Evolutionary conservation across 2,888 invertebrate species (phyloP).

Genomic region (Cerceris rybyensis): DNA sequence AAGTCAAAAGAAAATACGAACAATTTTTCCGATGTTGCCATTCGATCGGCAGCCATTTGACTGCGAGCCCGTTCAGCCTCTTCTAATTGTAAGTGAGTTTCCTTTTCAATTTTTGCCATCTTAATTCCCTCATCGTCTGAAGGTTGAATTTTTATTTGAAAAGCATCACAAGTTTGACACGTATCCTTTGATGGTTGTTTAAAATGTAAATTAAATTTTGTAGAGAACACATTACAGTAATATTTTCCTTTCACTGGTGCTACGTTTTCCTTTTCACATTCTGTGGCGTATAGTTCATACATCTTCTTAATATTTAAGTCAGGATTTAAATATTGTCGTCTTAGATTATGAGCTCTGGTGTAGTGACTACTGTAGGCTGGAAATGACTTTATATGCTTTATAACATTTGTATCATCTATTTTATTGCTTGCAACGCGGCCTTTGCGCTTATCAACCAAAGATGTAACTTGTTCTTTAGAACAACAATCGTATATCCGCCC

Average conservation of each 20-base stretch:
- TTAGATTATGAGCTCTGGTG: conserved; percentile 61
- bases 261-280: conserved; percentile 48
- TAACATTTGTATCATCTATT: conserved; percentile 58
- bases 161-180: conserved; percentile 52
- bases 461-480: conserved; percentile 50
- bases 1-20: conserved; percentile 62
- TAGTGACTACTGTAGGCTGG: conserved; percentile 57
- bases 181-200: conserved; percentile 63
- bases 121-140: conserved; percentile 46
- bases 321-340: conserved; percentile 58
- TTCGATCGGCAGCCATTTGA: conserved; percentile 53
- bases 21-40: conserved; percentile 49
- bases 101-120: conserved; percentile 62
- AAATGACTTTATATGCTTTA: conserved; percentile 59
- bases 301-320: conserved; percentile 52
- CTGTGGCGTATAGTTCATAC: conserved; percentile 54
- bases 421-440: conserved; percentile 68
- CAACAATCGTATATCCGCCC: conserved; percentile 56
- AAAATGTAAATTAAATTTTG: conserved; percentile 65
- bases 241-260: conserved; percentile 60
- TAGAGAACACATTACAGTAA: conserved; percentile 58
- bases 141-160: conserved; percentile 53
- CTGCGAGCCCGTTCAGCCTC: conserved; percentile 60
- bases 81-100: conserved; percentile 58
- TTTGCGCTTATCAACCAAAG: conserved; percentile 52